Evolutionary conservation across 2,797 vertebrate genomes (phyloP).

Genomic region (Enteromius trimaculatus): DNA sequence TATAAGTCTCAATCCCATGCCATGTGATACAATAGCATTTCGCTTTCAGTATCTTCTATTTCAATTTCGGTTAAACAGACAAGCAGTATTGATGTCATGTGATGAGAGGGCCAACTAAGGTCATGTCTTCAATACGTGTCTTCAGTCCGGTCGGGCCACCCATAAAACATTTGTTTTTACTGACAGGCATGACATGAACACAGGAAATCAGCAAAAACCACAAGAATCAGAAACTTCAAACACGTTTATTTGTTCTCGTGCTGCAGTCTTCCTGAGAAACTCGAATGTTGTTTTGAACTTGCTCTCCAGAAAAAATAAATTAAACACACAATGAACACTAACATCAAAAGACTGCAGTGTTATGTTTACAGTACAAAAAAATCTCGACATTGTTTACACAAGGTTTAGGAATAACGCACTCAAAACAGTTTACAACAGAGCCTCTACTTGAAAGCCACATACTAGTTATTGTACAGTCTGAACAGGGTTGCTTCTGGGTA

Average conservation of each 20-base stretch:
- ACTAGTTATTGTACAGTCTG: slow-evolving; percentile 24
- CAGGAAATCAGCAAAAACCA: slow-evolving; percentile 2
- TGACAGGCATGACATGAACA: not conserved
- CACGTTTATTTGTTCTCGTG: slow-evolving; percentile 76
- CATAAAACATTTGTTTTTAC: not conserved
- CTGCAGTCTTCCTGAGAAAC: slow-evolving; percentile 77
- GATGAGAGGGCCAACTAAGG: not conserved
- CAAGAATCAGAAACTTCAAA: slow-evolving; percentile 54
- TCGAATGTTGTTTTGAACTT: slow-evolving; percentile 67
- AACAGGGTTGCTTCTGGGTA: slow-evolving; percentile 15
- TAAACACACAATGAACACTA: slow-evolving; percentile 68
- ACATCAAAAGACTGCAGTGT: slow-evolving; percentile 59
- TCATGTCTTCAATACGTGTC: not conserved
- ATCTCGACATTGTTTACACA: slow-evolving; percentile 60
- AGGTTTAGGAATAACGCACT: slow-evolving; percentile 56
- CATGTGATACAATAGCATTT: slow-evolving; percentile 4
- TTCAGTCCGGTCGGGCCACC: too few relatives aligned
- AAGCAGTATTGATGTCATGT: not conserved
- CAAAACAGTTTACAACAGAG: slow-evolving; percentile 18
- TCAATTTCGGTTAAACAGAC: not conserved
- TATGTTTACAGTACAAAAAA: slow-evolving; percentile 65
- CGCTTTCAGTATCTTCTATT: not conserved
- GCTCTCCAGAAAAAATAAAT: slow-evolving; percentile 77
- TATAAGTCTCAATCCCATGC: not conserved
- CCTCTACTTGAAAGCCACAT: slow-evolving; percentile 37